Evolutionary conservation across 2,113 vertebrate genomes (phyloP), one percentile per base, ranked within the genome.

Genomic region (Emberiza fucata): DNA sequence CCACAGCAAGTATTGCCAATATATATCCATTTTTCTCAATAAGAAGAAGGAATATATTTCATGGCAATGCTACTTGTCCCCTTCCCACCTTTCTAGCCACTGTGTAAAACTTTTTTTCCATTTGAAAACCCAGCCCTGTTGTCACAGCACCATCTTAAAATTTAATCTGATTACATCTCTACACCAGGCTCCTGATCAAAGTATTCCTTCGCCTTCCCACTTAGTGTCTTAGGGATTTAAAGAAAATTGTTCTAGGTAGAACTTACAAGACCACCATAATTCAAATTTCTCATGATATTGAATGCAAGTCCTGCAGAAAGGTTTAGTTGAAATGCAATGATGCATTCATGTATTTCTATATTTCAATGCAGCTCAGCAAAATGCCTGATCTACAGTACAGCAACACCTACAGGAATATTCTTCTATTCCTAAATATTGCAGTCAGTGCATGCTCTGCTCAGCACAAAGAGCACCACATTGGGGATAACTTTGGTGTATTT

Each of bases 241-340:
- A 28, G 14, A 69, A 66, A 73, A 65, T 57, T 65, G 27, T 28
- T 73, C 22, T 17, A 37, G 20, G 22, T 37, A 53, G 35, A 77
- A 44, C 10, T 29, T 39, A 33, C 8, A 69, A 42, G 31, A 51
- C 19, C 40, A 45, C 29, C 19, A 24, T 15, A 50, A 29, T 42
- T 73, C n/a, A 63, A 15, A 45, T 57, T 86, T 65, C 50, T 61
- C 2, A 1, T 27, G 1, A 5, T 14, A 31, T 3, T 18, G 3
- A 28, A 33, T 20, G 7, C 12, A 54, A 39, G 14, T 24, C 9
- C 2, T 7, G 2, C 0, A 2, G 54, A 56, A 73, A 66, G 18
- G 3, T 20, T 47, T n/a, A 31, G 28, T 4, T 11, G 24, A 70
- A 75, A 39, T 2, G 0, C 12, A 37, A 5, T 2, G 3, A 33